A percentile compares a stretch with the other conserved stretches of the same genome.
Conservation (phyloP, 2,797 vertebrate genomes). For the Cichlasoma orientale region DNA sequence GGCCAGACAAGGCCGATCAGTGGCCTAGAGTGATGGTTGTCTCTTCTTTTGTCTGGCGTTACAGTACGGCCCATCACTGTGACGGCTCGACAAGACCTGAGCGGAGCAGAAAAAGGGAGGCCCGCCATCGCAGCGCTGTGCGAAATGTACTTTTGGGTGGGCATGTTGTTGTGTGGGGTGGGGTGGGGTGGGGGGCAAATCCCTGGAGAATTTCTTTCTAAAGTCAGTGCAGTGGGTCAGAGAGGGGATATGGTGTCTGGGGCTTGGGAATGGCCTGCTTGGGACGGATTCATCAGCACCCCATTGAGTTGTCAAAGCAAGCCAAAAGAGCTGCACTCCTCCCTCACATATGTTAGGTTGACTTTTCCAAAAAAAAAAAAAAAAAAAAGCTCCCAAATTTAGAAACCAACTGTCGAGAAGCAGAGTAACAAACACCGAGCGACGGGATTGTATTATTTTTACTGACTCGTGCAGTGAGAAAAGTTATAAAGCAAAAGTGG, state of each 20-base stretch:
- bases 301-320: conserved; percentile 77
- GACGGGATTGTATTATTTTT: conserved; percentile 24
- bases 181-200: conserved; percentile 44
- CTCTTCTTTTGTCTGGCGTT: conserved; percentile 80
- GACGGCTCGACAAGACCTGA: conserved; percentile 75
- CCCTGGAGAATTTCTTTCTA: conserved; percentile 73
- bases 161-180: conserved; percentile 68
- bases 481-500: conserved; percentile 6
- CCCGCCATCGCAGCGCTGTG: conserved; percentile 52
- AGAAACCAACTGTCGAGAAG: conserved; percentile 18
- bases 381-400: conserved; percentile 48
- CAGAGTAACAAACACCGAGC: conserved; percentile 24
- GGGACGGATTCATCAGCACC: conserved; percentile 73
- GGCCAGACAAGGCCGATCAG: conserved; percentile 79
- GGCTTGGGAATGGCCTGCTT: conserved; percentile 71
- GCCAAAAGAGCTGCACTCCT: conserved; percentile 69
- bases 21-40: conserved; percentile 84
- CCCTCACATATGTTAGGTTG: conserved; percentile 70
- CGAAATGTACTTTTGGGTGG: conserved; percentile 77
- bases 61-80: conserved; percentile 81
- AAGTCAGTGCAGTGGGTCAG: conserved; percentile 70
- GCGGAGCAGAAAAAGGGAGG: conserved; percentile 61
- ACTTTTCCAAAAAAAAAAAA: background rate
- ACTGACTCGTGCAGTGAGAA: conserved; percentile 10
- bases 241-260: conserved; percentile 75